Evolutionary conservation across 2,113 vertebrate species (phyloP).

Genomic region (Himantopus leucocephalus): DNA sequence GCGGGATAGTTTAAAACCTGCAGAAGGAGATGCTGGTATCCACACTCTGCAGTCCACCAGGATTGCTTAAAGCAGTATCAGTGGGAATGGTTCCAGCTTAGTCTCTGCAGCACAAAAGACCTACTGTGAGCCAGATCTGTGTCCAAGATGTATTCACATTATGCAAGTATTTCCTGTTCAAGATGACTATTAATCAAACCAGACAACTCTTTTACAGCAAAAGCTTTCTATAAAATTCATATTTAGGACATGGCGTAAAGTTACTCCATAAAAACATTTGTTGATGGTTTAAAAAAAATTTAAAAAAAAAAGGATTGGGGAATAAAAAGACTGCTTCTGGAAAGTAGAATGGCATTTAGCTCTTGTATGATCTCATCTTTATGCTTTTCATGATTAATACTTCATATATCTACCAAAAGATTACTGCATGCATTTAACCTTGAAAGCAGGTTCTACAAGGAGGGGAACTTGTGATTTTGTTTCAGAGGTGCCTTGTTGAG

Average conservation of each 20-base stretch:
- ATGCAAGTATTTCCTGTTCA: conserved; percentile 52
- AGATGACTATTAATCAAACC: conserved; percentile 30
- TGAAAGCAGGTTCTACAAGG: not conserved
- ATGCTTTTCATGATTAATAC: not conserved
- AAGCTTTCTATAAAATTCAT: conserved; percentile 40
- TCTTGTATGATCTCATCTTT: not conserved
- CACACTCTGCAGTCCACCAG: not conserved
- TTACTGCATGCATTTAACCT: not conserved
- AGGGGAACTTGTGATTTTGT: not conserved
- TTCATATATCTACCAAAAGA: not conserved
- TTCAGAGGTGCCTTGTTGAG: not conserved
- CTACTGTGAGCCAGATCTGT: conserved; percentile 30
- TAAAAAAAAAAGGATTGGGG: not conserved
- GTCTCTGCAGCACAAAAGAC: conserved; percentile 18
- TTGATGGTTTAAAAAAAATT: not conserved
- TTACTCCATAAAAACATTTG: not conserved
- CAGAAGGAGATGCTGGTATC: not conserved
- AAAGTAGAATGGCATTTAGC: not conserved
- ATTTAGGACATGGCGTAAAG: conserved; percentile 27
- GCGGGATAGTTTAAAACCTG: not conserved
- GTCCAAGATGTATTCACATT: conserved; percentile 31
- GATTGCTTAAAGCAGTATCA: not conserved
- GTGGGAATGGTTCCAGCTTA: not conserved
- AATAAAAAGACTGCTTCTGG: not conserved
- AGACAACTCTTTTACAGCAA: conserved; percentile 20